Evolutionary conservation across 2,888 invertebrate genomes (phyloP), one percentile per base, ranked within the genome.

Genomic region (Eupithecia inturbata): DNA sequence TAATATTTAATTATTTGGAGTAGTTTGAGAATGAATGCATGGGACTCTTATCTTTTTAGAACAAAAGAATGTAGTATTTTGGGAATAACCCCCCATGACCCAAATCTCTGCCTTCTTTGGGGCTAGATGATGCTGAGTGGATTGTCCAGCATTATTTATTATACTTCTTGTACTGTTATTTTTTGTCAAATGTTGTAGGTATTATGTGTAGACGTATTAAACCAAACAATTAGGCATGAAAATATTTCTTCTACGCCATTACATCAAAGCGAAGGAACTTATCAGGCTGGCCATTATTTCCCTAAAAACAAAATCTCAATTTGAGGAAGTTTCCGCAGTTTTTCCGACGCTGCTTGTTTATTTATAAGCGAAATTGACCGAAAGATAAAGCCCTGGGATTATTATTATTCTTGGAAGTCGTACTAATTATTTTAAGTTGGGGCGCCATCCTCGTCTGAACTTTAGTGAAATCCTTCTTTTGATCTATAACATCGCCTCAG

Each of bases 311-410:
- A 68, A 66, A 66, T 36, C 36, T 63, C 41, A 67, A 67, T 57
- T 60, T 19, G 16, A 41, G 26, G 14, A 57, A 63, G 36, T 41
- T 74, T 64, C n/a, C 64, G 14, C 31, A 70, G 49, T 53, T 68
- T 70, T 71, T 60, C 53, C 36, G 45, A 28, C 64, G n/a, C 14
- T 22, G 28, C 73, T 53, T 66, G 74, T 74, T 67, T 72, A 75
- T 75, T 75, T 75, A 75, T 71, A 66, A 67, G 49, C 33, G 69
- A 71, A 75, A 72, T 71, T 71, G 45, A 69, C 62, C 67, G 66
- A 69, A 67, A 74, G 19, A 39, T 68, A 28, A 45, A 39, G 16
- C n/a, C 45, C 66, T 68, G 74, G 69, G 14, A 28, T 71, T 71
- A 63, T 71, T 74, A 28, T 71, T 71, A 63, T 71, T 74, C 68